Evolutionary conservation across 2,113 vertebrate species (phyloP).

Genomic region (Miniopterus natalensis): DNA sequence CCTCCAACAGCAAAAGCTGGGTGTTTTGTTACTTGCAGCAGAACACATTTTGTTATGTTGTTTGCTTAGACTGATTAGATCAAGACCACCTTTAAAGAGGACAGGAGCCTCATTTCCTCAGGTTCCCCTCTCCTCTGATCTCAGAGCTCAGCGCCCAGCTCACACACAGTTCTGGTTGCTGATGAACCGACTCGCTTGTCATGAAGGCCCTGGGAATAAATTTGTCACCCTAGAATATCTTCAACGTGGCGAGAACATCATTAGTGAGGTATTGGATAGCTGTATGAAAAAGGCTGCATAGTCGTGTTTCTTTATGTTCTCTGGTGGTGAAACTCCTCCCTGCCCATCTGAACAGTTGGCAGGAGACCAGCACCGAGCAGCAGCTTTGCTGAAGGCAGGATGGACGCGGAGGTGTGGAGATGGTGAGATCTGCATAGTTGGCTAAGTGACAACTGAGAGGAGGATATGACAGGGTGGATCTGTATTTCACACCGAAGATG

Average conservation of each 20-base stretch:
- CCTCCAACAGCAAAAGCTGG: neutral
- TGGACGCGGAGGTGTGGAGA: neutral
- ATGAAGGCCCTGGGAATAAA: neutral
- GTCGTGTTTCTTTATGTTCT: slow-evolving; percentile 10
- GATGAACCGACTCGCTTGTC: neutral
- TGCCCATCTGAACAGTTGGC: slow-evolving; percentile 63
- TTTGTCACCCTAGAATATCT: neutral
- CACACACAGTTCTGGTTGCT: neutral
- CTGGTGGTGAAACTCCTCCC: slow-evolving; percentile 14
- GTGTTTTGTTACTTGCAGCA: neutral
- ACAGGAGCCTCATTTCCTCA: neutral
- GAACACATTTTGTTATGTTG: neutral
- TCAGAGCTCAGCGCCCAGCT: neutral
- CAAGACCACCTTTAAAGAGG: neutral
- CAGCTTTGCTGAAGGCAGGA: slow-evolving; percentile 6
- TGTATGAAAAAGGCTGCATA: neutral
- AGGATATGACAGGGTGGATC: slow-evolving; percentile 15
- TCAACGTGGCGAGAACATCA: neutral
- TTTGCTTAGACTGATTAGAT: neutral
- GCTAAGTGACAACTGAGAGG: slow-evolving; percentile 68
- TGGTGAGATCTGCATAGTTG: slow-evolving; percentile 54
- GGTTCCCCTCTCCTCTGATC: neutral
- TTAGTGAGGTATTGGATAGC: neutral
- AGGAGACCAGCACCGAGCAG: slow-evolving; percentile 31
- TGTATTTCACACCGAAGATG: slow-evolving; percentile 44